Base-by-base conservation (phyloP, 1,140 invertebrate species). In the Copidosoma floridanum region DNA sequence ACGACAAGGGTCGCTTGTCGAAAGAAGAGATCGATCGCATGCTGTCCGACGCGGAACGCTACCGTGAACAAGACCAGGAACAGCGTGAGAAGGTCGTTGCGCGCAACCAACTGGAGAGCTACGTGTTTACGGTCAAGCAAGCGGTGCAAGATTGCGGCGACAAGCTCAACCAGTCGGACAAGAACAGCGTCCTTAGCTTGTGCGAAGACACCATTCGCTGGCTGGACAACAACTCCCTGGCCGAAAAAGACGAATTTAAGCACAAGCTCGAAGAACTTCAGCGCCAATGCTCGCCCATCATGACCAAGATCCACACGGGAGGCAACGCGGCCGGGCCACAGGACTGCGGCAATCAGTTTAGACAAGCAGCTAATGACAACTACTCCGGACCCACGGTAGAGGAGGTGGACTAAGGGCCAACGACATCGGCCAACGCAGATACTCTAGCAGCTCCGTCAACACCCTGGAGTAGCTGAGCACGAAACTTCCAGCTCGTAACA, bases 181-280 rank as follows among this genome's bases (percentile, higher is more conserved):
- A 76, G 56, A 69, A 72, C 20, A 56, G 43, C 14, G 74, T 73
- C 3, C 20, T 27, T 0, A 61, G 64, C 27, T 81, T 84, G 54
- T 85, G 83, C 69, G 76, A 80, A 10, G 74, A 72, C 7, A 68
- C 70, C 27, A 64, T 75, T 16, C 79, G 68, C 29, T 87, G 85
- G 86, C 71, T 88, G 3, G 86, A 88, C 67, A 74, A 69, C 57
- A 88, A 87, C 70, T 81, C 86, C 5, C 72, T 89, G 16, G 91
- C 91, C 1, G 86, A 90, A 56, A 89, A 90, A 65, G 85, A 89
- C 8, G 90, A 93, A 65, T 88, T 86, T 62, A 90, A 92, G 57
- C 80, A 88, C 62, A 88, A 86, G 61, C 72, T 91, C 56, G 88
- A 91, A 65, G 84, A 89, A 24, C 74, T 90, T 3, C 89, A 91